These are phyloP conservation scores for Euwallacea similis DNA, from an alignment of 1,140 invertebrate species.

Conservation along the genomic window DNA sequence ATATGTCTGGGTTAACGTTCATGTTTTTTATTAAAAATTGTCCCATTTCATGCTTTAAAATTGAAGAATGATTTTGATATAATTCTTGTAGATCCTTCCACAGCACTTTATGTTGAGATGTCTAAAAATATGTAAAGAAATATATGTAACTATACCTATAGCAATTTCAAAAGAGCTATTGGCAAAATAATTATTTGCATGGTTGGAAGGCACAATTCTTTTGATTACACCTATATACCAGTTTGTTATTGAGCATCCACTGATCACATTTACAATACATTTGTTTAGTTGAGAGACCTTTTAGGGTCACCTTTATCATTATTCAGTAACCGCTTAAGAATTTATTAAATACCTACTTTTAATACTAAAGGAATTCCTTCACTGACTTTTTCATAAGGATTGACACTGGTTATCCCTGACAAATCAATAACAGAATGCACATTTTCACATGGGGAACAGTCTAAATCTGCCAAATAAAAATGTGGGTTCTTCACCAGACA, in stretches of 20 bases:
- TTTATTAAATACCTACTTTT: constrained; percentile 36
- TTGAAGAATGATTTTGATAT: constrained; percentile 55
- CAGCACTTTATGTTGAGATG: constrained; percentile 52
- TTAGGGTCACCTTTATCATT: too few relatives aligned
- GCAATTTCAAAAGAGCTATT: too few relatives aligned
- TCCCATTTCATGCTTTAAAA: constrained; percentile 30
- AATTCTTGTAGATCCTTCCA: constrained; percentile 54
- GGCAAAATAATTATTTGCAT: too few relatives aligned
- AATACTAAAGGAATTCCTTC: constrained; percentile 50
- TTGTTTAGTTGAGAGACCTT: too few relatives aligned
- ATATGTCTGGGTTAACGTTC: background rate
- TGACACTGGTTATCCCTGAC: constrained; percentile 45
- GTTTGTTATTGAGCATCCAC: too few relatives aligned
- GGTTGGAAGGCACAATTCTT: too few relatives aligned
- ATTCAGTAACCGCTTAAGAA: too few relatives aligned
- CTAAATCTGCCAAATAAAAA: constrained; percentile 70
- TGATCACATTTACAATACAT: too few relatives aligned
- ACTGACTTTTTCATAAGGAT: constrained; percentile 42
- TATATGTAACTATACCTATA: too few relatives aligned
- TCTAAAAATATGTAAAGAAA: constrained; percentile 42
- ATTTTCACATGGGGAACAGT: constrained; percentile 75
- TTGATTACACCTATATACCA: too few relatives aligned
- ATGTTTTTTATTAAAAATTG: background rate
- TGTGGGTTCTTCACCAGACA: constrained; percentile 77
- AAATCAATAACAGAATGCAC: constrained; percentile 60